phyloP scores from a whole-genome alignment of 2,797 vertebrate genomes.

The Chaunax sp. region DNA sequence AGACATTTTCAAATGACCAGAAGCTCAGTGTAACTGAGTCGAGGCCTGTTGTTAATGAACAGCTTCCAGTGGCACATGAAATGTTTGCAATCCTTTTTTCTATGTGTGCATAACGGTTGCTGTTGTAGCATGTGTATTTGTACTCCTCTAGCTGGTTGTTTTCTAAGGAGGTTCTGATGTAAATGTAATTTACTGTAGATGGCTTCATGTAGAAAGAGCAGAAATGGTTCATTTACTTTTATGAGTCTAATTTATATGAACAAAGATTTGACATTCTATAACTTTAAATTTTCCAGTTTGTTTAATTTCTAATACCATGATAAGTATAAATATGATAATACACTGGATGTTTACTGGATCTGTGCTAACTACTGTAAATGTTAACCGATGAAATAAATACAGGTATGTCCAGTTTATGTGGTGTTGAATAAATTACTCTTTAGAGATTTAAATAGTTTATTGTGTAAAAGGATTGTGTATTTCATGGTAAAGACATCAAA shows the following conservation, averaged over 20 bases:
- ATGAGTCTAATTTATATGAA: constrained; percentile 73
- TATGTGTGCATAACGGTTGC: constrained; percentile 61
- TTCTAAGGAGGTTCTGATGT: constrained; percentile 76
- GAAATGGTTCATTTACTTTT: constrained; percentile 56
- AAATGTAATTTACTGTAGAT: constrained; percentile 73
- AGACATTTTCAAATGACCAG: constrained; percentile 13
- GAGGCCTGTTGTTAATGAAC: constrained; percentile 44
- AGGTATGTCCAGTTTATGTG: constrained; percentile 20
- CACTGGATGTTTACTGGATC: constrained; percentile 67
- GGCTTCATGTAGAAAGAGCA: constrained; percentile 73
- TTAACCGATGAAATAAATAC: constrained; percentile 78
- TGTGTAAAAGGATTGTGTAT: constrained; percentile 18
- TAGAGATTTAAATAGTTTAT: constrained; percentile 26
- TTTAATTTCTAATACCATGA: constrained; percentile 46
- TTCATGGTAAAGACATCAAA: background rate
- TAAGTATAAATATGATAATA: constrained; percentile 51
- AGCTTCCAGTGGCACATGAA: constrained; percentile 71
- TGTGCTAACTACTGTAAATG: constrained; percentile 75
- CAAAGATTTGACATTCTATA: constrained; percentile 48
- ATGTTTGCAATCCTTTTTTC: constrained; percentile 52
- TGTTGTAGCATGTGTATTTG: constrained; percentile 73
- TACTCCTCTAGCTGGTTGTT: constrained; percentile 76
- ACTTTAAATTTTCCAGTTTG: constrained; percentile 22
- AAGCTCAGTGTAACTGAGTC: constrained; percentile 56
- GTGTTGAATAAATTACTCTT: constrained; percentile 29